Evolutionary conservation across 2,113 vertebrate genomes (phyloP), one percentile per base, ranked within the genome.

Genomic region (Cercopithecus mona): DNA sequence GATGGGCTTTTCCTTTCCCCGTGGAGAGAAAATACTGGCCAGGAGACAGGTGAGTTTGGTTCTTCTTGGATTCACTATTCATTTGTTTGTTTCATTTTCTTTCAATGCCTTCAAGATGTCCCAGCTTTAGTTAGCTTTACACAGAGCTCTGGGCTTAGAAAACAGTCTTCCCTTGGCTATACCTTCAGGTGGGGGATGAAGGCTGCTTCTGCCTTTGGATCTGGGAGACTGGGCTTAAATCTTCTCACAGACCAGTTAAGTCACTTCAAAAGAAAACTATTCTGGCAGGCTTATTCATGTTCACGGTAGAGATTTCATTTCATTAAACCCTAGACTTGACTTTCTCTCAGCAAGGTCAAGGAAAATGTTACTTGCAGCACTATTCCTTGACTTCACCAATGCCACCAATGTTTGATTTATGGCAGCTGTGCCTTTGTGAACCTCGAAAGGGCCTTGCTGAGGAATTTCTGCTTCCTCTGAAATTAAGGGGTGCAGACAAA

Each of bases 321-420:
- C 96, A 98, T 98, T 98, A 98, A 98, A 98, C 75, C 98, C 92
- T 95, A 98, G 96, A 97, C 96, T 98, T 98, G 93, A 98, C 98
- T 98, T 32, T 93, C 48, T 97, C 90, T 96, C 89, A 91, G 94
- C 96, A 96, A 98, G 96, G 97, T 97, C 86, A 91, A 38, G 84
- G 96, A 98, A 98, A 98, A 98, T 92, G 93, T 95, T 98, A 93
- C 79, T 92, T 89, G 25, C 0, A 12, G 40, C 81, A 95, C 80
- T 91, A 88, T 97, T 96, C 90, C 22, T 92, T 66, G 27, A 85
- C 90, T 98, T 98, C 73, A 94, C 70, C 97, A 97, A 97, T 96
- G 90, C 88, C 94, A 98, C 92, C 61, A 86, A 68, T 97, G 96
- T 98, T 98, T 98, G 98, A 98, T 98, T 98, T 98, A 98, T 97